Evolutionary conservation across 2,113 vertebrate genomes (phyloP), one percentile per base, ranked within the genome.

Genomic region (Rana temporaria): DNA sequence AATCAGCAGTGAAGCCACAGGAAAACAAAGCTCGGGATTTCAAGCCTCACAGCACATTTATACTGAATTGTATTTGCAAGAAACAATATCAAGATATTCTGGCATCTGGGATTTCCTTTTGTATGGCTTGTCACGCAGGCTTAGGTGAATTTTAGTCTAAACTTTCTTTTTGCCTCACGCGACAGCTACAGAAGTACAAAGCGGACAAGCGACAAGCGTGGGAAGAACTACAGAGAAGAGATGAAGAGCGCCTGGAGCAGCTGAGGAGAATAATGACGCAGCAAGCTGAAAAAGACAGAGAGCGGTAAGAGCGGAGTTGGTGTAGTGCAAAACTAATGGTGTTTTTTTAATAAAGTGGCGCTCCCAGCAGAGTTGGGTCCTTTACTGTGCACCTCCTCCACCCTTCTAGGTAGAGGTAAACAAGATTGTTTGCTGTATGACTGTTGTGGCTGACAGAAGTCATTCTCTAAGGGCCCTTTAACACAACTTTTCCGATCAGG

Each of bases 181-280:
- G 71, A 62, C 87, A 99, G 98, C 88, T 99, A 86, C 95, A 89
- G 86, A 92, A 92, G 86, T 97, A 95, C 89, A 88, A 94, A 90
- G 88, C 92, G 79, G 90, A 95, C 84, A 95, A 96, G 90, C 89
- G 93, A 85, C 90, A 87, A 84, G 94, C 89, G 84, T 93, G 92
- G 90, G 91, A 95, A 85, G 89, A 91, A 69, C 88, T 92, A 86
- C 93, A 94, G 90, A 87, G 85, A 85, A 93, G 91, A 85, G 94
- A 96, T 79, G 90, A 94, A 74, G 87, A 82, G 53, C 91, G 83
- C 81, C 90, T 98, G 38, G 90, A 92, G 67, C 88, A 95, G 88
- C 78, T 97, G 81, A 96, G 94, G 87, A 90, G 90, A 84, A 57
- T 93, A 85, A 94, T 97, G 92, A 92, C 94, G 81, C 92, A 97